A percentile compares a stretch with the other conserved stretches of the same genome.
These are phyloP conservation scores for Heliconius hewitsoni DNA, from an alignment of 1,140 invertebrate genomes.

Conservation along the genomic window DNA sequence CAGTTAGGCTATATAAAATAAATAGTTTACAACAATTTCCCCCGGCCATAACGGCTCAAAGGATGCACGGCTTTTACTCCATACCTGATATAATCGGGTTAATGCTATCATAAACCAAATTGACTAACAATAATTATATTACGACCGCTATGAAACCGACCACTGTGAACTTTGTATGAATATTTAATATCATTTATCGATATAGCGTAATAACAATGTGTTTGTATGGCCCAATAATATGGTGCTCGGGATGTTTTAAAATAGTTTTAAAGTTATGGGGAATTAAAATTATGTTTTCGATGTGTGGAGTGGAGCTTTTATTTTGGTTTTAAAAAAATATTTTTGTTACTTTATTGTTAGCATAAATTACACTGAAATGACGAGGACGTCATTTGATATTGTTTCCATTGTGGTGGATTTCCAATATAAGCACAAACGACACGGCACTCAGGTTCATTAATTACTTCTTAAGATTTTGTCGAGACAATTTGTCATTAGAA, in stretches of 20 bases:
- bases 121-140: constrained; percentile 28
- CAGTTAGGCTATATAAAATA: background rate
- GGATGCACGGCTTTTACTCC: constrained; percentile 13
- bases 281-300: too few species aligned
- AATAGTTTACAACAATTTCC: background rate
- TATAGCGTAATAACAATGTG: constrained; percentile 10
- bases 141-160: constrained; percentile 6
- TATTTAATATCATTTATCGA: constrained; percentile 22
- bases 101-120: constrained; percentile 28
- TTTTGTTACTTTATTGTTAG: too few species aligned
- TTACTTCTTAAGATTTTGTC: too few species aligned
- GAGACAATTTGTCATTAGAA: too few species aligned
- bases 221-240: background rate
- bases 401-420: too few species aligned
- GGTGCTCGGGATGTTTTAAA: background rate
- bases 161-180: constrained; percentile 25
- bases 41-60: constrained; percentile 6
- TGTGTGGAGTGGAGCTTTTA: too few species aligned
- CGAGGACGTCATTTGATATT: too few species aligned
- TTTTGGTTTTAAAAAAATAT: too few species aligned
- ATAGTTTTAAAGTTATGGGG: too few species aligned
- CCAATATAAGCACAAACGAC: too few species aligned
- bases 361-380: too few species aligned
- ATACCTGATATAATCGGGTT: constrained; percentile 24
- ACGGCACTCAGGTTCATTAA: too few species aligned